Evolutionary conservation across 1,140 invertebrate genomes (phyloP), one percentile per base, ranked within the genome.

Genomic region (Trialeurodes vaporariorum): DNA sequence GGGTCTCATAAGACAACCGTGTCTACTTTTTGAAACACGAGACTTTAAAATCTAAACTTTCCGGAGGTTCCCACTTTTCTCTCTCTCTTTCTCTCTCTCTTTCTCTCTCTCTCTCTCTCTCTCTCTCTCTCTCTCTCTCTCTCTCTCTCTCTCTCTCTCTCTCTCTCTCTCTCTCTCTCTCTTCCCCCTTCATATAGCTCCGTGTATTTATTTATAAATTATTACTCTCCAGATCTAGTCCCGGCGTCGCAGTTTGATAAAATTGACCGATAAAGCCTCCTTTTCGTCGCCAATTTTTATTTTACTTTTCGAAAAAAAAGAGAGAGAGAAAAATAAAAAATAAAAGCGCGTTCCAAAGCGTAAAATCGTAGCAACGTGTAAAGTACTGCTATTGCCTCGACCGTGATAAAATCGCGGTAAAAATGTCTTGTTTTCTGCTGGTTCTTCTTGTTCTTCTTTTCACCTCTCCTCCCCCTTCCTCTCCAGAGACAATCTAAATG

Each of bases 121-220:
- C 67, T 62, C 64, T 70, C 69, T 62, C 63, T 64, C 62, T 65
- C 27, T n/a, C n/a, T n/a, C n/a, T n/a, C n/a, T n/a, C n/a, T n/a
- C n/a, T n/a, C n/a, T n/a, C n/a, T n/a, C n/a, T 67, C 62, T 1
- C 61, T 67, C 27, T 67, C 25, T 67, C 60, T 67, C 66, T 63
- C 66, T 67, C 65, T 64, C 2, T n/a, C 61, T 67, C 49, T 25
- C 27, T 65, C 25, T 65, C 60, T 61, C 58, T 65, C 60, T 64
- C 66, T 22, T 25, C 21, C 61, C 62, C 24, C n/a, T 21, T 12
- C 26, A 59, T 40, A 1, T 9, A 58, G 59, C 34, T 49, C 34
- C 34, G 34, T 17, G 34, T 49, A 49, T 49, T 49, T 49, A 49
- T 49, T 49, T 49, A 49, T 49, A 49, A 49, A 9, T 49, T 49